Evolutionary conservation across 2,113 vertebrate species (phyloP).

Genomic region (Thamnaconus septentrionalis): DNA sequence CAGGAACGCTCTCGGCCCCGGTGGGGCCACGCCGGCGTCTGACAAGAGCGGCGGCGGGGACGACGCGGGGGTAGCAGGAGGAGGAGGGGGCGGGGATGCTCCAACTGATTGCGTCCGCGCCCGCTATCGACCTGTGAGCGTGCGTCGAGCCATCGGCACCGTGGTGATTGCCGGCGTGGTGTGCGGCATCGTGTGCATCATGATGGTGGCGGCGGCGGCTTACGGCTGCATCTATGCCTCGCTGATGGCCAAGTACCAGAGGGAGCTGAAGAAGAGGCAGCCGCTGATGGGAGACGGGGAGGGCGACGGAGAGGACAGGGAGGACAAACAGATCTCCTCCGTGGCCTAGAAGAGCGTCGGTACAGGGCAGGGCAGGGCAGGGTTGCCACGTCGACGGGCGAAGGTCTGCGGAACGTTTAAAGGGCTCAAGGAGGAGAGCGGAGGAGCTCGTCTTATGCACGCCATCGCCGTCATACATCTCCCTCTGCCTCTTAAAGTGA

Average conservation of each 20-base stretch:
- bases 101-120: slow-evolving; percentile 79
- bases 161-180: slow-evolving; percentile 96
- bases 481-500: slow-evolving; percentile 40
- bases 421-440: slow-evolving; percentile 68
- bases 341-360: slow-evolving; percentile 81
- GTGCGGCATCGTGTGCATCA: slow-evolving; percentile 95
- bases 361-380: slow-evolving; percentile 4
- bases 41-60: slow-evolving; percentile 62
- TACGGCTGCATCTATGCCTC: slow-evolving; percentile 98
- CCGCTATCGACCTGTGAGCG: slow-evolving; percentile 88
- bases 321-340: slow-evolving; percentile 97
- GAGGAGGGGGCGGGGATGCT: slow-evolving; percentile 41
- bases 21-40: slow-evolving; percentile 45
- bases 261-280: slow-evolving; percentile 97
- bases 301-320: slow-evolving; percentile 84
- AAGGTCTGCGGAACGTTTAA: slow-evolving; percentile 31
- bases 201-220: slow-evolving; percentile 98
- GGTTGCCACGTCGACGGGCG: slow-evolving; percentile 53
- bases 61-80: slow-evolving; percentile 72
- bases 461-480: slow-evolving; percentile 23
- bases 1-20: slow-evolving; percentile 59
- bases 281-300: slow-evolving; percentile 95
- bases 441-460: slow-evolving; percentile 40
- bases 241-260: slow-evolving; percentile 98
- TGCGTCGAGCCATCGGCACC: slow-evolving; percentile 93